Evolutionary conservation across 2,113 vertebrate genomes (phyloP), one percentile per base, ranked within the genome.

Genomic region (Neogobius melanostomus): DNA sequence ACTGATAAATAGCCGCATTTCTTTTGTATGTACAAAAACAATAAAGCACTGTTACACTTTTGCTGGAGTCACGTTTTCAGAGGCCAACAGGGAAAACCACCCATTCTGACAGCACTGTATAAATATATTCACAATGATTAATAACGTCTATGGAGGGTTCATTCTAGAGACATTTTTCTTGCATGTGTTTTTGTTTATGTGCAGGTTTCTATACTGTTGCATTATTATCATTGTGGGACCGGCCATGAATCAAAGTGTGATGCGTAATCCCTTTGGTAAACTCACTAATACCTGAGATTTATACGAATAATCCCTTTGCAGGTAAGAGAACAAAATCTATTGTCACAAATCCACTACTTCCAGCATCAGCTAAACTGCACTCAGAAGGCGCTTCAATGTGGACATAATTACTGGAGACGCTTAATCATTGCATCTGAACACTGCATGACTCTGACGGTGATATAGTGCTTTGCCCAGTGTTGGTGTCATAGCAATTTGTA

Each of bases 271-370:
- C 67, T 52, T 69, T 72, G 47, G 79, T 89, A 89, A 91, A 57
- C 85, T 79, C 54, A 71, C 86, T 82, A 91, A 90, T 85, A 84
- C 84, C 87, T 75, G 79, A 83, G 88, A 91, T 91, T 87, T 84
- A 67, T 82, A 69, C 61, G 48, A 72, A 74, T 91, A 87, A 91
- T 89, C 87, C 77, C 70, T 54, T 43, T 68, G 75, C 74, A 80
- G 77, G 85, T 85, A 75, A 77, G 68, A 75, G 11, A 66, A 60
- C 79, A 51, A 82, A 77, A 88, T 85, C 66, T 80, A 82, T 80
- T 80, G 83, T 80, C 72, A 75, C 74, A 88, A 87, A 91, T 82
- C 85, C 82, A 84, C 63, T 10, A 7, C 48, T 77, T 28, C 51
- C 62, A 71, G 71, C 51, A 80, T 76, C 63, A 74, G 50, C 57